These are phyloP conservation scores for Stomorhina lunata DNA, from an alignment of 2,888 invertebrate genomes.

Conservation along the genomic window DNA sequence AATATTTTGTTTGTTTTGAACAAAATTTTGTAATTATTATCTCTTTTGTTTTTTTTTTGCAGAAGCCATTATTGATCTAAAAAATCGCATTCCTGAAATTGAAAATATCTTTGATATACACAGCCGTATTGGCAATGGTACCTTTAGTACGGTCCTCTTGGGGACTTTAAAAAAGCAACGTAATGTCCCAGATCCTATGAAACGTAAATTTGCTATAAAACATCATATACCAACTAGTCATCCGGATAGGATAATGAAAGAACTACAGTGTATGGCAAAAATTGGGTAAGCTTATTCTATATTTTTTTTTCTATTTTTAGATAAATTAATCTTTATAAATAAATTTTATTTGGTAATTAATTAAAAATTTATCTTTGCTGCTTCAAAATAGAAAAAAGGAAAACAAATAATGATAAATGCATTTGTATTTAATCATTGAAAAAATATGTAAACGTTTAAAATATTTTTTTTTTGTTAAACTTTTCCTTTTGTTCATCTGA, in stretches of 20 bases:
- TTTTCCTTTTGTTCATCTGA: background rate
- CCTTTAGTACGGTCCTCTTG: slow-evolving; percentile 92
- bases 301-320: background rate
- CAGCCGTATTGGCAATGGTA: slow-evolving; percentile 89
- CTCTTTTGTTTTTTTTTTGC: slow-evolving; percentile 46
- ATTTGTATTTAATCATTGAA: background rate
- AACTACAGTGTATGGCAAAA: slow-evolving; percentile 88
- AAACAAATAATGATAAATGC: no score
- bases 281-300: slow-evolving; percentile 83
- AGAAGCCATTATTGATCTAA: slow-evolving; percentile 78
- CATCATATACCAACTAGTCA: slow-evolving; percentile 93
- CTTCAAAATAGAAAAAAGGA: background rate
- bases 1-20: no score
- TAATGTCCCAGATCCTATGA: slow-evolving; percentile 79
- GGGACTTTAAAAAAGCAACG: slow-evolving; percentile 82
- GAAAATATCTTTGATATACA: slow-evolving; percentile 85
- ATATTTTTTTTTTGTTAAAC: background rate
- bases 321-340: background rate
- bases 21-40: no score
- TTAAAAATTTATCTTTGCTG: background rate
- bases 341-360: background rate
- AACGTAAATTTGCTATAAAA: slow-evolving; percentile 89
- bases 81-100: slow-evolving; percentile 82
- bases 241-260: slow-evolving; percentile 89
- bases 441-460: background rate